phyloP scores from a whole-genome alignment of 2,888 invertebrate species.

The Penaeus monodon region DNA sequence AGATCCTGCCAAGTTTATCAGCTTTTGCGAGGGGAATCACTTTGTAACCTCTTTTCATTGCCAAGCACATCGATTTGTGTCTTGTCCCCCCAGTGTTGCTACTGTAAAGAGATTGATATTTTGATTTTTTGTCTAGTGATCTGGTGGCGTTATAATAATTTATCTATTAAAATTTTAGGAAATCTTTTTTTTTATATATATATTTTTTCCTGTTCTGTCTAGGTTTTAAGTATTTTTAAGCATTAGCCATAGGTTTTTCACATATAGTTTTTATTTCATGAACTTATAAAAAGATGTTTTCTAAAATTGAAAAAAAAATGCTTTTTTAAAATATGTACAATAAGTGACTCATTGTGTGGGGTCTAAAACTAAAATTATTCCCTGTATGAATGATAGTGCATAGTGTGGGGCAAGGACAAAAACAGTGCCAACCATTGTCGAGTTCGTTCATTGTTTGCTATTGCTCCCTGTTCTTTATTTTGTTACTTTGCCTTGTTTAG shows the following conservation, averaged over 20 bases:
- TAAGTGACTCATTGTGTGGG: slow-evolving; percentile 44
- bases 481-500: slow-evolving; percentile 60
- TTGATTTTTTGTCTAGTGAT: slow-evolving; percentile 44
- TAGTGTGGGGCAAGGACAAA: slow-evolving; percentile 50
- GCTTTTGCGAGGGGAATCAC: slow-evolving; percentile 47
- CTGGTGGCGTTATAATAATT: slow-evolving; percentile 56
- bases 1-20: slow-evolving; percentile 59
- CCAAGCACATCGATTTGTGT: slow-evolving; percentile 55
- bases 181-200: slow-evolving; percentile 42
- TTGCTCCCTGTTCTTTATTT: slow-evolving; percentile 56
- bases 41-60: slow-evolving; percentile 40
- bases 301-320: slow-evolving; percentile 55
- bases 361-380: slow-evolving; percentile 35
- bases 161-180: slow-evolving; percentile 51
- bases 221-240: slow-evolving; percentile 52
- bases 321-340: slow-evolving; percentile 52
- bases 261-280: slow-evolving; percentile 47
- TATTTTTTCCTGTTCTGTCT: slow-evolving; percentile 56
- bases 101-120: slow-evolving; percentile 49
- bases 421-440: slow-evolving; percentile 57
- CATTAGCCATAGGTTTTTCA: slow-evolving; percentile 55
- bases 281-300: slow-evolving; percentile 50
- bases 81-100: slow-evolving; percentile 48
- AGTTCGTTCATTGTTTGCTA: slow-evolving; percentile 52
- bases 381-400: slow-evolving; percentile 59